Evolutionary conservation across 2,888 invertebrate species (phyloP), one percentile per base, ranked within the genome.

Genomic region (Carterocephalus palaemon): DNA sequence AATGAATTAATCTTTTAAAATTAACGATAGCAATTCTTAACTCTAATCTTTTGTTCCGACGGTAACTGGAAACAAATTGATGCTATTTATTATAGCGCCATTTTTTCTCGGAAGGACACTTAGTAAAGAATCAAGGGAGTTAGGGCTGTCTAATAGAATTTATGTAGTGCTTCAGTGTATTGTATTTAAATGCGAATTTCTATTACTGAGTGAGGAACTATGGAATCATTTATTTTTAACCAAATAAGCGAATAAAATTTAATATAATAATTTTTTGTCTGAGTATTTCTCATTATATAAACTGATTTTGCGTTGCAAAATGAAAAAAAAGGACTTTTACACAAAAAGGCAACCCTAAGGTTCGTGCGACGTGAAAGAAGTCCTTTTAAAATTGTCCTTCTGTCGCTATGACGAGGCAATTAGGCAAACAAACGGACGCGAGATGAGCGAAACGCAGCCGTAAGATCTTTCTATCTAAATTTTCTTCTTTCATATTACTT

Each of bases 361-460:
- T n/a, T n/a, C n/a, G 10, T 10, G 13, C 15, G 13, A 34, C 8
- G 26, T 26, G 29, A 28, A 42, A 42, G 38, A 47, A 45, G 39
- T 49, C 32, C 38, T 37, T 49, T 43, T 40, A 48, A 48, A 48
- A 34, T 28, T 42, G 34, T 42, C 32, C 29, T 34, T 46, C 48
- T 37, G 46, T 51, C 42, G 39, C 24, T 46, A 12, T 38, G 24
- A 26, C 41, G 52, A 49, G 46, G 47, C 45, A 54, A 52, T 54
- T 52, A 52, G 41, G 43, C 28, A 29, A 42, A 52, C 54, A 51
- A 54, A 52, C 46, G 43, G 29, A 33, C 40, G n/a, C 22, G 22
- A 49, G 39, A 47, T 39, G 51, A 38, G 37, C 36, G 38, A 13
- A 42, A 46, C 42, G 40, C 33, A 26, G 15, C 12, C 43, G 28